A percentile compares a stretch with the other conserved stretches of the same genome.
These are phyloP conservation scores for Sapajus apella DNA, from an alignment of 2,113 vertebrate species.

Conservation along the genomic window DNA sequence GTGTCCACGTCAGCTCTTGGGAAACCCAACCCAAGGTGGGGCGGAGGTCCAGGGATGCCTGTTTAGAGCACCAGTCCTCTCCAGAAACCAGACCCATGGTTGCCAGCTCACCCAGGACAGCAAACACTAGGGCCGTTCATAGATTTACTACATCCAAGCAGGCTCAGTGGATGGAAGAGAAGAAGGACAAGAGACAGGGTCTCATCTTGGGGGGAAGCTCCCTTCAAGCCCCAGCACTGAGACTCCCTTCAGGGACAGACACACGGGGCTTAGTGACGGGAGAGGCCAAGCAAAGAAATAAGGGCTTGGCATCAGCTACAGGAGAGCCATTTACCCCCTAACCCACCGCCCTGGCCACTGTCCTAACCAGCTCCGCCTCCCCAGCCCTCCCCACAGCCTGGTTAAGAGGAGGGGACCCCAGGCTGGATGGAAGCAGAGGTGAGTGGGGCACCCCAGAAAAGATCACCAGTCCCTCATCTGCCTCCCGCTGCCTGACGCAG, in stretches of 20 bases:
- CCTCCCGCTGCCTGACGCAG: not conserved
- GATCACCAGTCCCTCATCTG: accelerated
- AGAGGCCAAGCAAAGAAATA: accelerated
- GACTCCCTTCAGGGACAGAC: accelerated
- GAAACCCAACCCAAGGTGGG: too few species aligned
- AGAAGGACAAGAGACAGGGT: too few species aligned
- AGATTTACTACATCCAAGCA: too few species aligned
- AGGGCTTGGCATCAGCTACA: accelerated
- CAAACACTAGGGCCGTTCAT: too few species aligned
- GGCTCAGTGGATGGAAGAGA: accelerated
- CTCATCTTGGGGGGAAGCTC: not conserved
- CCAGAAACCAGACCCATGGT: not conserved
- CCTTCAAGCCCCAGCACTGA: not conserved
- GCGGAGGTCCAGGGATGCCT: not conserved
- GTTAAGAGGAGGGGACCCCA: accelerated
- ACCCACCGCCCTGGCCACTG: not conserved
- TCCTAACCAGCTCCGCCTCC: not conserved
- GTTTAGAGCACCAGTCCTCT: not conserved
- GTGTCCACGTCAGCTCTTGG: not conserved
- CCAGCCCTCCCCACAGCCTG: not conserved
- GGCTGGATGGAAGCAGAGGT: not conserved
- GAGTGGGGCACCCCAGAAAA: too few species aligned
- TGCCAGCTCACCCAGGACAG: not conserved
- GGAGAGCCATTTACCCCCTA: accelerated
- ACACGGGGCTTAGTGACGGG: not conserved